phyloP scores from a whole-genome alignment of 2,888 invertebrate species.

The Drosophila basisetae region DNA sequence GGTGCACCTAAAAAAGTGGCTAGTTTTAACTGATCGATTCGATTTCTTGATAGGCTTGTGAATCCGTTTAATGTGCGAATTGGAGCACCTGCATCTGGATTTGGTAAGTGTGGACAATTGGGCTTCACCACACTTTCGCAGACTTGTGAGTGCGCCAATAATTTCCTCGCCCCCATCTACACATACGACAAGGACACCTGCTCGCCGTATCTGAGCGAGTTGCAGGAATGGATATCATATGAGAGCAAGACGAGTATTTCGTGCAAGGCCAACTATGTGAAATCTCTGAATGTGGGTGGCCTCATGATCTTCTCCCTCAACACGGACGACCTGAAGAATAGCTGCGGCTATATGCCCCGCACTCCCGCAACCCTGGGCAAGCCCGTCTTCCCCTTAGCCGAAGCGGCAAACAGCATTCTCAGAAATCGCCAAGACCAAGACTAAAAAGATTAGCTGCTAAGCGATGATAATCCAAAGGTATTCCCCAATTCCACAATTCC shows the following conservation, averaged over 20 bases:
- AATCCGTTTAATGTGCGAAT: slow-evolving; percentile 89
- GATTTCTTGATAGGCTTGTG: slow-evolving; percentile 86
- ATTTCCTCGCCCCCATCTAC: slow-evolving; percentile 86
- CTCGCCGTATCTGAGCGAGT: slow-evolving; percentile 91
- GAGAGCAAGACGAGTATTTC: slow-evolving; percentile 90
- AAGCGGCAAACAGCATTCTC: slow-evolving; percentile 52
- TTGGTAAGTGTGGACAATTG: slow-evolving; percentile 88
- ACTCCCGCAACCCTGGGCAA: slow-evolving; percentile 19
- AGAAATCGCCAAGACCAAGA: background rate
- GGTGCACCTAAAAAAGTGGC: background rate
- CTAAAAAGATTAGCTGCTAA: background rate
- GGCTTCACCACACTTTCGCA: slow-evolving; percentile 91
- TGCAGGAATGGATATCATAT: slow-evolving; percentile 93
- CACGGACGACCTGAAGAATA: slow-evolving; percentile 89
- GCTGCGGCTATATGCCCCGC: slow-evolving; percentile 84
- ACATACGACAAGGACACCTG: slow-evolving; percentile 89
- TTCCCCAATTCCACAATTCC: background rate
- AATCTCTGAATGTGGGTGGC: slow-evolving; percentile 89
- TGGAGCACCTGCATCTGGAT: slow-evolving; percentile 90
- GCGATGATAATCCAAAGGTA: background rate
- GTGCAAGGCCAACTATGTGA: slow-evolving; percentile 89
- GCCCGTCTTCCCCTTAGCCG: slow-evolving; percentile 77
- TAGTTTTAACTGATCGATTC: background rate
- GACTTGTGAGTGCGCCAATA: slow-evolving; percentile 89
- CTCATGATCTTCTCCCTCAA: slow-evolving; percentile 94